phyloP scores from a whole-genome alignment of 2,797 vertebrate genomes.

The Pygocentrus nattereri region DNA sequence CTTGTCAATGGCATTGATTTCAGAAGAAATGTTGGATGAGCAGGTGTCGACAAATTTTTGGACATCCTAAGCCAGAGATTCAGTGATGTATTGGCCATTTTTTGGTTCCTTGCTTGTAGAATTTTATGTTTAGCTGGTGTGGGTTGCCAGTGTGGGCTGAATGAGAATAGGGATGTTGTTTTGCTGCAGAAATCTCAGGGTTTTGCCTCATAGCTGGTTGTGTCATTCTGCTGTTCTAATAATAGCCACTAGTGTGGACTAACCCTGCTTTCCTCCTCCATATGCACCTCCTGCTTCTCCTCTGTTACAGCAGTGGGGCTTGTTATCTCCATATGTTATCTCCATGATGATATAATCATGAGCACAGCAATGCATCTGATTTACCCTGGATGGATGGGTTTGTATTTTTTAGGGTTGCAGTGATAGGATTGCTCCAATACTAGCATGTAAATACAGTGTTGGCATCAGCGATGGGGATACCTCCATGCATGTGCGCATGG shows the following conservation, averaged over 20 bases:
- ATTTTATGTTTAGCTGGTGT: neutral
- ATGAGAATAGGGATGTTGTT: conserved; percentile 17
- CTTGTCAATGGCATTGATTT: too few relatives aligned
- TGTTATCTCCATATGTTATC: neutral
- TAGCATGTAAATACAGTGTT: too few relatives aligned
- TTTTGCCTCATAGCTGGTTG: neutral
- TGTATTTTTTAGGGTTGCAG: neutral
- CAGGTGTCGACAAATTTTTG: neutral
- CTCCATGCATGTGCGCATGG: too few relatives aligned
- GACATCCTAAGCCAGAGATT: neutral
- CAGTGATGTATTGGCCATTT: too few relatives aligned
- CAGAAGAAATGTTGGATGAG: neutral
- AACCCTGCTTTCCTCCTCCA: neutral
- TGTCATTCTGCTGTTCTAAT: neutral
- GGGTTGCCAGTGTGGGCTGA: neutral
- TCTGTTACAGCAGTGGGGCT: neutral
- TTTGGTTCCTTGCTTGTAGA: neutral
- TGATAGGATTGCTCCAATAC: too few relatives aligned
- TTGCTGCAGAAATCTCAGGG: conserved; percentile 24
- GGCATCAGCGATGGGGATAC: too few relatives aligned
- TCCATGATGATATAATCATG: neutral
- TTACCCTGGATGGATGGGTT: neutral
- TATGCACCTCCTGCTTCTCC: neutral
- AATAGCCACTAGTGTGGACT: neutral
- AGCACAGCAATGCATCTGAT: neutral